These are phyloP conservation scores for Stomatorhinus ivindoensis DNA, from an alignment of 2,113 vertebrate species.

Conservation along the genomic window DNA sequence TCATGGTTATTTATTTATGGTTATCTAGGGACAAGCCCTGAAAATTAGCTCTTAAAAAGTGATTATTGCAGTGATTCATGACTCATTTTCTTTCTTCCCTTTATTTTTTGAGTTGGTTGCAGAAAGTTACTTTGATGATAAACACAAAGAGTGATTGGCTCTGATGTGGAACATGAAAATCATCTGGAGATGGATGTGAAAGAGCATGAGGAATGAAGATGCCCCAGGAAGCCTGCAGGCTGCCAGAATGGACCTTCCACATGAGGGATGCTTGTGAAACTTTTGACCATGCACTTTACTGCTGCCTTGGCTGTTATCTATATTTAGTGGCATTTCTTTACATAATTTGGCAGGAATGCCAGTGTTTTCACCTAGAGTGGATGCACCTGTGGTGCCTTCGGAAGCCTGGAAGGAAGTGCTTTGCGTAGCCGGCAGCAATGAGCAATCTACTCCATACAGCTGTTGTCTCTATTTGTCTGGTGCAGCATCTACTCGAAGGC, in stretches of 20 bases:
- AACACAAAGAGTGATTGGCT: not conserved
- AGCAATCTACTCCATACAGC: slow-evolving; percentile 13
- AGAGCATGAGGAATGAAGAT: not conserved
- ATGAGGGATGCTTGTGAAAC: not conserved
- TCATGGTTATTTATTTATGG: not conserved
- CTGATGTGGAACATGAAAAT: not conserved
- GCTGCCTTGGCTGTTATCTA: slow-evolving; percentile 8
- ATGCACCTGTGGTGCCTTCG: slow-evolving; percentile 41
- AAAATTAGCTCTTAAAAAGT: not conserved
- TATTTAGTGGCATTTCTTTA: slow-evolving; percentile 35
- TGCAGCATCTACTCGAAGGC: not conserved
- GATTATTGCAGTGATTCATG: not conserved
- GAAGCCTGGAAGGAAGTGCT: slow-evolving; percentile 23
- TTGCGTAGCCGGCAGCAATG: slow-evolving; percentile 9
- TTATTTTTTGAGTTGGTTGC: not conserved
- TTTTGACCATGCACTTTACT: not conserved
- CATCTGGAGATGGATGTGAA: not conserved
- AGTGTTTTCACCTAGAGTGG: slow-evolving; percentile 33
- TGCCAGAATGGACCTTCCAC: not conserved
- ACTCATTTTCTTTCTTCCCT: not conserved
- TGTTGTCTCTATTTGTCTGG: not conserved
- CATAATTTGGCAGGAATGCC: slow-evolving; percentile 24
- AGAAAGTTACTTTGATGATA: not conserved
- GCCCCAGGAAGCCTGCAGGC: not conserved
- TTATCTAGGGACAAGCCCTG: not conserved